Evolutionary conservation across 2,888 invertebrate species (phyloP).

Genomic region (Boloria selene): DNA sequence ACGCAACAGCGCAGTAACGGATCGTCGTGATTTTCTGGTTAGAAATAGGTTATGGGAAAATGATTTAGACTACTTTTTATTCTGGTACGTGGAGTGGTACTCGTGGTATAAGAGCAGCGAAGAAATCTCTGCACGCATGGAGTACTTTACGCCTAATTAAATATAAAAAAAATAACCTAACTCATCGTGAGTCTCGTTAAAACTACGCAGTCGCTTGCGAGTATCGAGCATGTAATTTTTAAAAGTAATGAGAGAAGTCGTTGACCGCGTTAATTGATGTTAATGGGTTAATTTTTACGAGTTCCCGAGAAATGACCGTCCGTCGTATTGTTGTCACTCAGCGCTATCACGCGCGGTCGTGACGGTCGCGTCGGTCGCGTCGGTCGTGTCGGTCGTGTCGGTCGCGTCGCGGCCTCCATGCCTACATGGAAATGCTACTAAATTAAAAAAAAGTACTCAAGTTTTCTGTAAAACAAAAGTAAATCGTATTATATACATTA

Average conservation of each 20-base stretch:
- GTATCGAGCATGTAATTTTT: not conserved
- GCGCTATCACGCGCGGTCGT: conserved; percentile 13
- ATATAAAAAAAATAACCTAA: not conserved
- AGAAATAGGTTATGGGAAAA: no score
- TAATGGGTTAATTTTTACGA: conserved; percentile 69
- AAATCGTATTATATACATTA: not conserved
- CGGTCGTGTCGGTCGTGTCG: not conserved
- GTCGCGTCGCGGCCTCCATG: not conserved
- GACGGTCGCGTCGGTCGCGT: conserved; percentile 1
- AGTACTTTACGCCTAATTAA: not conserved
- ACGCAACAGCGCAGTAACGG: no score
- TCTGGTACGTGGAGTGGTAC: no score
- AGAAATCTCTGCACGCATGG: no score
- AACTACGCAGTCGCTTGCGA: conserved; percentile 1
- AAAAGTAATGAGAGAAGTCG: conserved; percentile 7
- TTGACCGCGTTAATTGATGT: conserved; percentile 57
- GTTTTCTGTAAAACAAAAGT: not conserved
- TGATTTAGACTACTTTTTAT: no score
- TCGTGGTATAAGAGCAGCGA: no score
- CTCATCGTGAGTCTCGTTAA: not conserved
- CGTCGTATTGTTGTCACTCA: conserved; percentile 4
- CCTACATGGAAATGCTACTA: not conserved
- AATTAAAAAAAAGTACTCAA: not conserved
- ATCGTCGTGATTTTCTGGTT: no score
- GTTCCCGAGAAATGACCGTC: conserved; percentile 25